Base-by-base conservation (phyloP, 2,113 vertebrate genomes). In the Holacanthus passer region DNA sequence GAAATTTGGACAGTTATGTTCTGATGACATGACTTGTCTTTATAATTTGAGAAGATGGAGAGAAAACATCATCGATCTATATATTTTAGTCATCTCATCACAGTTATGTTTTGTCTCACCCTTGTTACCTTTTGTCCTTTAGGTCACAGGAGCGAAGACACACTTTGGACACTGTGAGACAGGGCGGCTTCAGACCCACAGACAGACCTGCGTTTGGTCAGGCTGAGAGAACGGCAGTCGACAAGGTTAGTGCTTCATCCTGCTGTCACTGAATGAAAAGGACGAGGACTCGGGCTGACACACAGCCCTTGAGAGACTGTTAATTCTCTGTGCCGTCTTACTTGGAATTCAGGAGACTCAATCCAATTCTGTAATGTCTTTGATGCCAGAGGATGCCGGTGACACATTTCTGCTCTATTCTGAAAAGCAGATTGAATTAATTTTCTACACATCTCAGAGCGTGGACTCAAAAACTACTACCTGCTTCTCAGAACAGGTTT, bases 71-170 rank as follows among this genome's bases (percentile, higher is more conserved):
- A 7, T 37, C 35, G 4, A 17, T 17, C 43, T 45, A 3, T 50
- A 31, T 77, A 1, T 37, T 22, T 10, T 1, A 27, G 16, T 31
- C 29, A 24, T 11, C 5, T 53, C 17, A 2, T 48, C 31, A 1
- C 43, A 7, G 24, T 31, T 31, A 22, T 27, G 10, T 47, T 66
- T 8, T 10, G 56, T 74, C 17, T 56, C 1, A 37, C 29, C 31
- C 48, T 29, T 35, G 2, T 65, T 22, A 20, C 31, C 6, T 37
- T 74, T 62, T 72, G 13, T 78, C 31, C 35, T 48, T 27, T 63
- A 96, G 95, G 87, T 87, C 90, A 83, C 95, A 95, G 31, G 95
- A 96, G 74, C 90, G 95, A 80, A 94, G 95, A 85, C 94, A 95
- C 91, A 96, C 95, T 31, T 79, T 95, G 91, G 94, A 95, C 86